Conservation (phyloP, 2,113 vertebrate species). For the Sorex araneus region DNA sequence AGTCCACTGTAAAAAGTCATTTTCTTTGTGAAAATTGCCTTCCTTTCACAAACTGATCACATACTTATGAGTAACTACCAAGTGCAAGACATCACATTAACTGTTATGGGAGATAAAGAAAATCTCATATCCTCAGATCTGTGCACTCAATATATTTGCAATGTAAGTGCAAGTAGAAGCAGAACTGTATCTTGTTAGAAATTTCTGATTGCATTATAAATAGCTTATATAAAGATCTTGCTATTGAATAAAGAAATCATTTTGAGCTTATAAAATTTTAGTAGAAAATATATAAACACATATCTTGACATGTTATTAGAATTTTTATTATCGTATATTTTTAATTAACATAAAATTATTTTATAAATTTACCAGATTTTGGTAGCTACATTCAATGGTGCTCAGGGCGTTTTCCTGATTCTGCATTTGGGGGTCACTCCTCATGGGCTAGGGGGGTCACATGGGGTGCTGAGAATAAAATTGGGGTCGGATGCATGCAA, state of each 20-base stretch:
- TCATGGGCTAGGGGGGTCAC: too few relatives aligned
- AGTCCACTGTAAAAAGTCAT: not conserved
- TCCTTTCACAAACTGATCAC: conserved; percentile 21
- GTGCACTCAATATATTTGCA: not conserved
- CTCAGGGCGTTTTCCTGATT: too few relatives aligned
- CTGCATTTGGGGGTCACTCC: too few relatives aligned
- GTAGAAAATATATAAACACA: conserved; percentile 11
- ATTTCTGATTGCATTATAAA: conserved; percentile 46
- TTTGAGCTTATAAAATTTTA: conserved; percentile 34
- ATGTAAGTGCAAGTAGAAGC: not conserved
- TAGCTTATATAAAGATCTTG: conserved; percentile 50
- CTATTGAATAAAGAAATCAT: conserved; percentile 23
- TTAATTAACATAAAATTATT: too few relatives aligned
- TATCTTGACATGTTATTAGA: conserved; percentile 37
- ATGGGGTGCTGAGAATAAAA: too few relatives aligned
- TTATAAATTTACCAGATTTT: too few relatives aligned
- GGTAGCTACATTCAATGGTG: too few relatives aligned
- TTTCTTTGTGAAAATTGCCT: conserved; percentile 22
- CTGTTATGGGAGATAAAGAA: not conserved
- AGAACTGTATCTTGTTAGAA: not conserved
- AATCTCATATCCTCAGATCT: not conserved
- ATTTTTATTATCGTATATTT: not conserved
- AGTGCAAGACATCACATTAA: not conserved
- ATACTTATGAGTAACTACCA: not conserved
- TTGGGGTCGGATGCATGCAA: too few relatives aligned